Percentiles rank a stretch among this genome's conserved stretches.
Conservation (phyloP, 2,797 vertebrate genomes). For the Euphonia xanthogaster region DNA sequence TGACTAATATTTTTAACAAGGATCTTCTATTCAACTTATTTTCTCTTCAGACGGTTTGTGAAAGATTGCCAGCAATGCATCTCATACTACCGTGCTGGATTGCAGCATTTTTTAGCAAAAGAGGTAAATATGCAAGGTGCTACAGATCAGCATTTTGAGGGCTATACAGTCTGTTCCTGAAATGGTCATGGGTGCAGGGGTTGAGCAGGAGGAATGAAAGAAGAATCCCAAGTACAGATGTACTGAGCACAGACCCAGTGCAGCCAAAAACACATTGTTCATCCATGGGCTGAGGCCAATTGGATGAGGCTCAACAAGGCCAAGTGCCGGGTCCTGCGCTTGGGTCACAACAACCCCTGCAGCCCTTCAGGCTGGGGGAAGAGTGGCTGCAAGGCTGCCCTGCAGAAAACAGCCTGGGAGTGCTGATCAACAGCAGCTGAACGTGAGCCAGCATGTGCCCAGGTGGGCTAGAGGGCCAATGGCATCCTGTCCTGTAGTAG, state of each 20-base stretch:
- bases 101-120: not conserved
- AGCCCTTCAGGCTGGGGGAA: accelerated
- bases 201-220: not conserved
- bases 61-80: not conserved
- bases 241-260: not conserved
- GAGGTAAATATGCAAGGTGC: not conserved
- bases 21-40: not conserved
- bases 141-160: not conserved
- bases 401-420: accelerated
- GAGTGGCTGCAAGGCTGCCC: not conserved
- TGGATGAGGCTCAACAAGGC: not conserved
- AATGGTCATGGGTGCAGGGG: not conserved
- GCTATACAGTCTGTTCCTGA: not conserved
- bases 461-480: not conserved
- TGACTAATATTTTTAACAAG: not conserved
- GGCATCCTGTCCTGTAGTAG: not conserved
- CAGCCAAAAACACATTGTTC: not conserved
- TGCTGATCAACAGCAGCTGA: too few species aligned
- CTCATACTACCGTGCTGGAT: not conserved
- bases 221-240: not conserved
- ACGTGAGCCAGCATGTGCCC: not conserved
- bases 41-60: not conserved
- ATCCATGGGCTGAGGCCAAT: accelerated
- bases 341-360: not conserved
- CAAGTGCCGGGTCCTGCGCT: accelerated